These are phyloP conservation scores for Herminia tarsipennalis DNA, from an alignment of 2,888 invertebrate genomes.

Conservation along the genomic window DNA sequence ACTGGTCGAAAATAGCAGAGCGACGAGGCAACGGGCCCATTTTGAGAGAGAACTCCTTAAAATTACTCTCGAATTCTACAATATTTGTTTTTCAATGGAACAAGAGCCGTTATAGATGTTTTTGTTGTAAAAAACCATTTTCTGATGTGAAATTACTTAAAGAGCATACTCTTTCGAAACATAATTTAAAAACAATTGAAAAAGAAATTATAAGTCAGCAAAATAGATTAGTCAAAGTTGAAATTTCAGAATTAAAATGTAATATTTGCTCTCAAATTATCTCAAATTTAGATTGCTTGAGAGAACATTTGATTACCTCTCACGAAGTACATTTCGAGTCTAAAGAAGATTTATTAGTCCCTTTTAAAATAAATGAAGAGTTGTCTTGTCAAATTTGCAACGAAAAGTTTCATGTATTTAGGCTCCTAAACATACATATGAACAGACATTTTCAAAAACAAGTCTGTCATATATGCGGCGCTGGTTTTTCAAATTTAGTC, in stretches of 20 bases:
- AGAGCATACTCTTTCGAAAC: constrained; percentile 55
- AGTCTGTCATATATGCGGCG: constrained; percentile 73
- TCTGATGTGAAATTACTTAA: constrained; percentile 57
- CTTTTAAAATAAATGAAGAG: constrained; percentile 62
- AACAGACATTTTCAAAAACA: constrained; percentile 75
- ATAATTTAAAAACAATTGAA: constrained; percentile 61
- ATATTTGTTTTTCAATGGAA: constrained; percentile 75
- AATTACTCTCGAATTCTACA: constrained; percentile 78
- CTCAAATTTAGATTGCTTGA: constrained; percentile 47
- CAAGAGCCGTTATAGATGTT: constrained; percentile 71
- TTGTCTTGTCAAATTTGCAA: constrained; percentile 69
- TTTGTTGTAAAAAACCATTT: constrained; percentile 72
- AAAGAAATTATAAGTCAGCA: constrained; percentile 70
- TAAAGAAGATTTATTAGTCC: constrained; percentile 64
- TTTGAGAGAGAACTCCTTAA: constrained; percentile 72
- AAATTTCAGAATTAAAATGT: constrained; percentile 64
- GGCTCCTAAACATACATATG: constrained; percentile 72
- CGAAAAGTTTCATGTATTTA: constrained; percentile 59
- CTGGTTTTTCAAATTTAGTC: constrained; percentile 69
- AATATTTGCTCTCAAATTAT: constrained; percentile 56
- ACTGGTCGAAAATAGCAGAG: constrained; percentile 57
- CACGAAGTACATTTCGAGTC: constrained; percentile 56
- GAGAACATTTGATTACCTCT: constrained; percentile 50
- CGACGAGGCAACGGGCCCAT: constrained; percentile 62
- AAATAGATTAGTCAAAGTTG: constrained; percentile 71